Percentiles rank a stretch among this genome's conserved stretches.
These are phyloP conservation scores for Stylophora pistillata DNA, from an alignment of 64 coral and sea anemone species.

Conservation along the genomic window DNA sequence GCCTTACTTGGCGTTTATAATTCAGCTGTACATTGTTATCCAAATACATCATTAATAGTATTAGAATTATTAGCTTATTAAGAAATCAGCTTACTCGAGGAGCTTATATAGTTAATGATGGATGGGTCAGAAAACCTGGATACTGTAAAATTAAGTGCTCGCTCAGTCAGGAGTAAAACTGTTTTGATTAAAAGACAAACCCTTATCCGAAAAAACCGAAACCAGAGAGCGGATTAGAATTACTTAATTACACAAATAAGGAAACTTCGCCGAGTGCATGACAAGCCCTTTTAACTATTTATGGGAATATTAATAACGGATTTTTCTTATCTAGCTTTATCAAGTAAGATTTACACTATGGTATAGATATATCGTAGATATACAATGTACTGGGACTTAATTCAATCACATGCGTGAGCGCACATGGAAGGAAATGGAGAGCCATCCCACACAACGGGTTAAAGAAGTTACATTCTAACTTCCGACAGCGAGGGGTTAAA, in stretches of 20 bases:
- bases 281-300: background rate
- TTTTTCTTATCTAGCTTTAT: background rate
- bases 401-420: background rate
- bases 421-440: background rate
- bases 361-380: background rate
- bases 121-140: background rate
- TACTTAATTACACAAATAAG: conserved; percentile 32
- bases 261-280: background rate
- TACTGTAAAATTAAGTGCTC: background rate
- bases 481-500: conserved; percentile 3
- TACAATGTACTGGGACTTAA: background rate
- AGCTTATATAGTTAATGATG: background rate
- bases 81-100: conserved; percentile 22
- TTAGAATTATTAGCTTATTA: background rate
- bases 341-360: conserved; percentile 12
- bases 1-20: background rate
- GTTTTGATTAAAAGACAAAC: conserved; percentile 3
- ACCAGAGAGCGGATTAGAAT: background rate
- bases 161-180: background rate
- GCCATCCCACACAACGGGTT: background rate
- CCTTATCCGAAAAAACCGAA: background rate
- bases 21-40: background rate
- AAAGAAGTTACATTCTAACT: background rate
- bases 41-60: background rate
- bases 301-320: background rate